Base-by-base conservation (phyloP, 2,113 vertebrate species). In the Fregata magnificens region DNA sequence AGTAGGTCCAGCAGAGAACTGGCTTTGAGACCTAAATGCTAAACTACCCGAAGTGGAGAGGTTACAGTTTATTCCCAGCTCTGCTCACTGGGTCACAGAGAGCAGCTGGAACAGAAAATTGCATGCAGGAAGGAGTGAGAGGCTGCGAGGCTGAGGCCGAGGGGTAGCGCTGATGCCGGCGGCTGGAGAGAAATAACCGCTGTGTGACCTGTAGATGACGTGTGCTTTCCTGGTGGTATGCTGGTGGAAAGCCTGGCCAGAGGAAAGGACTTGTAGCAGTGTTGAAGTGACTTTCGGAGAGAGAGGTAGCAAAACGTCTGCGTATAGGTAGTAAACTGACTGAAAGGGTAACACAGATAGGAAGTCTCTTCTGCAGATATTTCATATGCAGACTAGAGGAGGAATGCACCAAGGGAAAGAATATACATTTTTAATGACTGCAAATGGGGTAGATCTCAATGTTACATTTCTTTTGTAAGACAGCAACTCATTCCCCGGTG, bases 11-110 rank as follows among this genome's bases (percentile, higher is more conserved):
- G 79, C 88, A 84, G 67, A 93, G 97, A 95, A 91, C 77, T 92
- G 92, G 65, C 84, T 95, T 82, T 82, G 74, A 86, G 95, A 91
- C 61, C 62, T 26, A 50, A 80, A 86, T 73, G 93, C 94, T 97
- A 71, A 95, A 89, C 78, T 97, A 80, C 88, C 86, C 49, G 71
- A 95, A 73, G 83, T 83, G 91, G 71, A 91, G 95, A 96, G 93
- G 93, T 80, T 72, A 58, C 45, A 81, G 85, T 95, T 90, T 82
- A 83, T 93, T 95, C 96, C 97, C 86, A 88, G 72, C 72, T 83
- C 85, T 56, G 74, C 82, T 93, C 53, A 36, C 71, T 44, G 73
- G 92, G 76, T 91, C 95, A 59, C 7, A 0, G 79, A 82, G 81
- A 93, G 91, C 65, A 90, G 85, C 91, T 71, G 80, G 59, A 95